Percentiles rank a stretch among this genome's conserved stretches.
Evolutionary conservation across 2,888 invertebrate species (phyloP).

Genomic region (Xylota sylvarum): DNA sequence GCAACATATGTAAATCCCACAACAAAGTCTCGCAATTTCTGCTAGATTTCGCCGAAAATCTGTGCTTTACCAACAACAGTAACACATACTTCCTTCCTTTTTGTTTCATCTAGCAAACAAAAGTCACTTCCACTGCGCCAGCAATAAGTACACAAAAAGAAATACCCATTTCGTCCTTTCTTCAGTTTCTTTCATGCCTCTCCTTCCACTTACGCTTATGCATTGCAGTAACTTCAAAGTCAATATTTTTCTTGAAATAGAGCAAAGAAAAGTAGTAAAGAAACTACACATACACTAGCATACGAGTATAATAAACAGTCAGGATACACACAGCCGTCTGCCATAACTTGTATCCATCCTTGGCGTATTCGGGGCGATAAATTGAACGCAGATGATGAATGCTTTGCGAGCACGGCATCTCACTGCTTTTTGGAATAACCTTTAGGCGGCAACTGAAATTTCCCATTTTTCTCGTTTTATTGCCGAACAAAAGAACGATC

Average conservation of each 20-base stretch:
- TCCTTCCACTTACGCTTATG: conserved; percentile 21
- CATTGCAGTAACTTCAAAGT: conserved; percentile 71
- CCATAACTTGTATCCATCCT: conserved; percentile 35
- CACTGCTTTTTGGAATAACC: not conserved
- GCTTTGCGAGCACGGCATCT: conserved; percentile 10
- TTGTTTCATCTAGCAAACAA: conserved; percentile 65
- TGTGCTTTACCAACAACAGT: conserved; percentile 35
- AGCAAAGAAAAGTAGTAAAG: conserved; percentile 27
- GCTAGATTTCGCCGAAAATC: conserved; percentile 1
- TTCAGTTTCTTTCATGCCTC: not conserved
- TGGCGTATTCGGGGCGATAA: conserved; percentile 23
- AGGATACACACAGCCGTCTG: not conserved
- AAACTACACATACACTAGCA: not conserved
- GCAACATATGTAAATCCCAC: not conserved
- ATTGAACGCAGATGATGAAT: conserved; percentile 63
- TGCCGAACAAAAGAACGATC: conserved; percentile 39
- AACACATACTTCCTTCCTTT: conserved; percentile 66
- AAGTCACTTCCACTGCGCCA: conserved; percentile 69
- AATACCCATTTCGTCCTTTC: conserved; percentile 26
- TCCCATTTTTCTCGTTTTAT: conserved; percentile 33
- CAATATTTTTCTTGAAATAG: conserved; percentile 67
- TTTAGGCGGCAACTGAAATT: conserved; percentile 33
- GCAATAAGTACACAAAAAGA: conserved; percentile 52
- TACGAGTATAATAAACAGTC: not conserved
- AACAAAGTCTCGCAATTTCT: not conserved